Conservation (phyloP, 2,888 invertebrate species). For the Merodon equestris region DNA sequence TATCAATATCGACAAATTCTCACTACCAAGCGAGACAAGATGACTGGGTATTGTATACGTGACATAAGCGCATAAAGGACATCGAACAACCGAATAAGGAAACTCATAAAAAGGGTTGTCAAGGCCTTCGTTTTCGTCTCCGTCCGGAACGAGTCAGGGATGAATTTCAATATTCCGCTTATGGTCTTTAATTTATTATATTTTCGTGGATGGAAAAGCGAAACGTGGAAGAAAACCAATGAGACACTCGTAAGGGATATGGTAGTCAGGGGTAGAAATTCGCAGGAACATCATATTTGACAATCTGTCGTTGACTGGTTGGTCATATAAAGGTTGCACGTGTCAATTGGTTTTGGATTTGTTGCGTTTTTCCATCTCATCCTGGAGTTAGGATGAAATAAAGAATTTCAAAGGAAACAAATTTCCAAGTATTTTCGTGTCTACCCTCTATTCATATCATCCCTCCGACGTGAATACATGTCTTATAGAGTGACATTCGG, state of each 20-base stretch:
- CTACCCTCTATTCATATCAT: constrained; percentile 28
- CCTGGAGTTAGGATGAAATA: constrained; percentile 39
- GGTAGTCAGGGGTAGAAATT: constrained; percentile 33
- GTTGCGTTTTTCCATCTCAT: constrained; percentile 33
- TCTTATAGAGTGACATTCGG: not conserved
- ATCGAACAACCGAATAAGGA: constrained; percentile 52
- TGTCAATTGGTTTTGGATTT: constrained; percentile 67
- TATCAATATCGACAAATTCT: constrained; percentile 67
- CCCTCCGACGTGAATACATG: constrained; percentile 2
- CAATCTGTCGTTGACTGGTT: not conserved
- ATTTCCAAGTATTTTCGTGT: constrained; percentile 56
- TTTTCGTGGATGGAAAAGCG: constrained; percentile 33
- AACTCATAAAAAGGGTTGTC: constrained; percentile 59
- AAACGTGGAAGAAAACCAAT: not conserved
- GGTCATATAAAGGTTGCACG: constrained; percentile 55
- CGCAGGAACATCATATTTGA: constrained; percentile 45
- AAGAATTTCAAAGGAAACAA: constrained; percentile 52
- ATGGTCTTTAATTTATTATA: constrained; percentile 23
- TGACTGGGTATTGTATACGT: constrained; percentile 19
- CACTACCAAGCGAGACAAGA: constrained; percentile 23
- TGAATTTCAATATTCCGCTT: constrained; percentile 45
- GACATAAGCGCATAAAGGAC: constrained; percentile 34
- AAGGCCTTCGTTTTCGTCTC: constrained; percentile 31
- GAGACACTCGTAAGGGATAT: constrained; percentile 22
- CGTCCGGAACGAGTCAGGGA: constrained; percentile 28